Evolutionary conservation across 2,888 invertebrate genomes (phyloP).

Genomic region (Digitonthophagus gazella): DNA sequence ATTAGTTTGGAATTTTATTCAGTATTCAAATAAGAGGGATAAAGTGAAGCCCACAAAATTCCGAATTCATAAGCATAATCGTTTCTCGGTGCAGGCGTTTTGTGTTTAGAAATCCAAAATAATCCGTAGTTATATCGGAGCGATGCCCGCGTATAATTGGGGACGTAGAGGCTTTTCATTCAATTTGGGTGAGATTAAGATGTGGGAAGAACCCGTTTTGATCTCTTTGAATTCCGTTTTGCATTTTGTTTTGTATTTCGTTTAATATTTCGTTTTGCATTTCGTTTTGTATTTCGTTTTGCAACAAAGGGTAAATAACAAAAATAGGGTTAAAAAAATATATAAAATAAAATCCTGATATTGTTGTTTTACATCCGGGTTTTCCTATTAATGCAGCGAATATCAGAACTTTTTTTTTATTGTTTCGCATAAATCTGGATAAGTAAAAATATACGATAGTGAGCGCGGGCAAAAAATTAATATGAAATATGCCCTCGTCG

Average conservation of each 20-base stretch:
- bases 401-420: slow-evolving; percentile 5
- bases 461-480: slow-evolving; percentile 1
- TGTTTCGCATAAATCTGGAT: slow-evolving; percentile 12
- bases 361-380: background rate
- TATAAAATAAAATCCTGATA: no score
- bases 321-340: no score
- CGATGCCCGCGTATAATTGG: background rate
- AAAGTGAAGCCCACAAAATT: background rate
- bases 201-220: background rate
- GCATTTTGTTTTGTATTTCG: background rate
- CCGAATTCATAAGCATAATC: background rate
- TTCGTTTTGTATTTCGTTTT: background rate
- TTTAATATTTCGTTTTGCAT: background rate
- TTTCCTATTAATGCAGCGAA: background rate
- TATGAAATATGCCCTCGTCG: slow-evolving; percentile 5
- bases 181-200: background rate
- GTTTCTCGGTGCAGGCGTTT: background rate
- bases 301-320: no score
- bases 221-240: no score
- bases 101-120: background rate
- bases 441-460: slow-evolving; percentile 13
- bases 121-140: background rate
- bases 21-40: background rate
- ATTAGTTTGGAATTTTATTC: background rate
- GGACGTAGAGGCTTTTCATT: background rate